Evolutionary conservation across 2,888 invertebrate species (phyloP), one percentile per base, ranked within the genome.

Genomic region (Dolomedes plantarius): DNA sequence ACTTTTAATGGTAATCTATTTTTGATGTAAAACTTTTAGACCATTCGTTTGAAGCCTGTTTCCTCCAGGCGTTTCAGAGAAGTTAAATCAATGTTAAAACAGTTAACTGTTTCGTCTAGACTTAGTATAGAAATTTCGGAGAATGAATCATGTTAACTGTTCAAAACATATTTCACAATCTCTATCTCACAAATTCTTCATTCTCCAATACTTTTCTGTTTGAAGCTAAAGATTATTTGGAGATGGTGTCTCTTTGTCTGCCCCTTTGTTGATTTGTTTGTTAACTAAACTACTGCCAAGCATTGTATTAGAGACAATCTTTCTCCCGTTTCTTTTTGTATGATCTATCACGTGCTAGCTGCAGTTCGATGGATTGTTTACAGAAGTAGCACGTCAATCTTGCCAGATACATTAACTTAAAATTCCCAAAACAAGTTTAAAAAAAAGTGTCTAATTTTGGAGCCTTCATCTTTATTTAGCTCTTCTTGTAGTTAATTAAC

Each of bases 231-330:
- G 36, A 36, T 9, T 36, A 7, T 9, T 36, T 67, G 31, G 19
- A 27, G 11, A 32, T 1, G 46, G 73, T 32, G 80, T 19, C 73
- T 56, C 31, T 27, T 39, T 19, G 56, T 16, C 80, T 74, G 27
- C 62, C 32, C 50, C 27, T 41, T 23, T 36, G 46, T 50, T 76
- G 16, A 3, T 80, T 74, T 68, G 36, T 74, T 80, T 73, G 73
- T 80, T 77, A 19, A 69, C 64, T 36, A 50, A 74, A 72, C 68
- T 36, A 11, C 46, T 72, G 80, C 80, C 80, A 80, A 80, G 80
- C 73, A 73, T 80, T 80, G 80, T 80, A 29, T 28, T 9, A 28
- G 23, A 62, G 16, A 23, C n/a, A 62, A 64, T 64, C 64, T 23
- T 23, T 27, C 36, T 23, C 23, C 1, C 6, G 1, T 56, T 56